Conservation (phyloP, 2,888 invertebrate genomes). For the Aphidius colemani region DNA sequence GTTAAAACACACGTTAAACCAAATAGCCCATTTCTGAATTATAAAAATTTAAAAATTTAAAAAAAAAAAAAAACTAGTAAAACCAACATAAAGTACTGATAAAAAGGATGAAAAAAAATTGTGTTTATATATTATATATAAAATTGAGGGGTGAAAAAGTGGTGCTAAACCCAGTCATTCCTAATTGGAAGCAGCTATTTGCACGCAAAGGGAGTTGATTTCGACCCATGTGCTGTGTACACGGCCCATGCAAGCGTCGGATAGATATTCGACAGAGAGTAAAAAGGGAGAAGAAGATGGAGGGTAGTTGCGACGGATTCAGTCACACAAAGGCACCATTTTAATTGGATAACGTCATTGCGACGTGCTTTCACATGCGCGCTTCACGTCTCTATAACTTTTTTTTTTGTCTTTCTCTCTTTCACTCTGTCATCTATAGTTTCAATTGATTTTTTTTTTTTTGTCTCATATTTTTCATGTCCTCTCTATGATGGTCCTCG, state of each 20-base stretch:
- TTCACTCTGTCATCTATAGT: conserved; percentile 18
- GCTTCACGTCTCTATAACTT: conserved; percentile 43
- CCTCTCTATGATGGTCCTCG: conserved; percentile 1
- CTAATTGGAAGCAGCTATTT: conserved; percentile 40
- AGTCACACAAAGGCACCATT: conserved; percentile 46
- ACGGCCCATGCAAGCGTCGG: conserved; percentile 11
- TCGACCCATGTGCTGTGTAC: conserved; percentile 37
- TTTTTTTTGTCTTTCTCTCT: conserved; percentile 17
- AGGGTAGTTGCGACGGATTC: conserved; percentile 36
- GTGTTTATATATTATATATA: no score
- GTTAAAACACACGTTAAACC: conserved; percentile 9
- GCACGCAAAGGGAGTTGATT: conserved; percentile 44
- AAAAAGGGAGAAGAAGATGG: conserved; percentile 18
- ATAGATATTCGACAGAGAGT: conserved; percentile 9
- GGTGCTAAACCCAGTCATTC: conserved; percentile 23
- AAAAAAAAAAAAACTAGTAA: no score
- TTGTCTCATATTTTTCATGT: not conserved
- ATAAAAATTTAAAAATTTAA: no score
- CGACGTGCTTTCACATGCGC: conserved; percentile 50
- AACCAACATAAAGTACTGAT: not conserved
- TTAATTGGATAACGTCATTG: conserved; percentile 58
- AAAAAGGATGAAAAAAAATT: conserved; percentile 10
- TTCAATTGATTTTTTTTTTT: conserved; percentile 7
- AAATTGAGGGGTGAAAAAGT: no score
- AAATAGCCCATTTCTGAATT: conserved; percentile 8